These are phyloP conservation scores for Sarcophaga bullata DNA, from an alignment of 1,140 invertebrate genomes.

Conservation along the genomic window DNA sequence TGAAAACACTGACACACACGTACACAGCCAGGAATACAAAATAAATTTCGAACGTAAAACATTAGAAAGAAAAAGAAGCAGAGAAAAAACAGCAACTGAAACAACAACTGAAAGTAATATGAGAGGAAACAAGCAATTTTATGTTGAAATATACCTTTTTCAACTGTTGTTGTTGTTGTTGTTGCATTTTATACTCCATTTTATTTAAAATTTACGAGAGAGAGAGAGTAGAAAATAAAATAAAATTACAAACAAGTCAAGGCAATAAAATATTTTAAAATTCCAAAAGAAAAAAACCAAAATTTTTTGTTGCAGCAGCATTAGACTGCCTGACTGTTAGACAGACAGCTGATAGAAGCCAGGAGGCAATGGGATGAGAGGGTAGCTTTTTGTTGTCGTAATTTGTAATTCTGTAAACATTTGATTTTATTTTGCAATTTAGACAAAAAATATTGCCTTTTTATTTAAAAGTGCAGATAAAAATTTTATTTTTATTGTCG, in stretches of 20 bases:
- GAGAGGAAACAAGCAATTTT: constrained; percentile 10
- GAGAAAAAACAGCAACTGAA: neutral
- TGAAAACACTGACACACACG: neutral
- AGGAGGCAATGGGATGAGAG: too few species aligned
- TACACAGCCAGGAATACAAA: too few species aligned
- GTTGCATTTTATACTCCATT: neutral
- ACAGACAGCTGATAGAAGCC: neutral
- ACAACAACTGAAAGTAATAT: constrained; percentile 6
- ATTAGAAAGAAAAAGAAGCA: neutral
- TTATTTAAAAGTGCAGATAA: neutral
- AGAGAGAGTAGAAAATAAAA: neutral
- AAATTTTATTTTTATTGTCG: too few species aligned
- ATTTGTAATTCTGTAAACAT: constrained; percentile 15
- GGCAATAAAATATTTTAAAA: constrained; percentile 25
- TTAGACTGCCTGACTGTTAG: neutral
- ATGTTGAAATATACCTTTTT: neutral
- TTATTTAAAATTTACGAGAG: neutral
- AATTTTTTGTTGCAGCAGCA: too few species aligned
- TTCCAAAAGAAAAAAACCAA: neutral
- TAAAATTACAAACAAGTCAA: too few species aligned
- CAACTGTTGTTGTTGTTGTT: neutral
- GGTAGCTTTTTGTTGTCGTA: neutral
- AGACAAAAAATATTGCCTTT: neutral
- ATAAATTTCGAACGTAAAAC: too few species aligned
- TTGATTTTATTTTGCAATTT: constrained; percentile 10